Percentiles rank a stretch among this genome's conserved stretches.
Conservation (phyloP, 2,113 vertebrate genomes). For the Amazona guildingii region DNA sequence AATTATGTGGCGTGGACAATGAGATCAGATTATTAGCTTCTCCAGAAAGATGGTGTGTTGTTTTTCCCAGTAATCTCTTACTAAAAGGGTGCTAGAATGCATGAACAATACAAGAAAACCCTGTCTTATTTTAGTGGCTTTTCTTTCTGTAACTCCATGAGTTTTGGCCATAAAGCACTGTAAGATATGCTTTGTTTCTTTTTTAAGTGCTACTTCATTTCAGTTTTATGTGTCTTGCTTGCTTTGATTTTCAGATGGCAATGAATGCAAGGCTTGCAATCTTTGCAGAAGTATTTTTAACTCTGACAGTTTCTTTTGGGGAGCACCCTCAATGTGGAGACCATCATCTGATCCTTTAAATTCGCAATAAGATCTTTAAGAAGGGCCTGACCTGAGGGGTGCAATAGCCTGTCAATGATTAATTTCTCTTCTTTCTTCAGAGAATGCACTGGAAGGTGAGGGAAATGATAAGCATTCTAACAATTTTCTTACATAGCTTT, state of each 20-base stretch:
- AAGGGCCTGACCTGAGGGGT: not conserved
- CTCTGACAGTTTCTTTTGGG: not conserved
- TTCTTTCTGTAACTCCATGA: not conserved
- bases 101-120: conserved; percentile 26
- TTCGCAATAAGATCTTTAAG: not conserved
- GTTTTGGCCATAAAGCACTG: not conserved
- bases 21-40: not conserved
- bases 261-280: not conserved
- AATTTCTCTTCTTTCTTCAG: not conserved
- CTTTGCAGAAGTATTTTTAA: not conserved
- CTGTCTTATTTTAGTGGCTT: conserved; percentile 1
- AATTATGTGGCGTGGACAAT: conserved; percentile 17
- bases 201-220: not conserved
- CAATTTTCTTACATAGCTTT: not conserved
- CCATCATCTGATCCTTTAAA: not conserved
- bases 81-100: conserved; percentile 34
- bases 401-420: not conserved
- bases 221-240: not conserved
- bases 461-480: not conserved
- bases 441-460: not conserved
- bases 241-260: not conserved
- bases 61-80: not conserved
- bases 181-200: not conserved
- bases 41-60: conserved; percentile 18
- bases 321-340: not conserved